Conservation (phyloP, 2,113 vertebrate genomes). For the Hylia prasina region DNA sequence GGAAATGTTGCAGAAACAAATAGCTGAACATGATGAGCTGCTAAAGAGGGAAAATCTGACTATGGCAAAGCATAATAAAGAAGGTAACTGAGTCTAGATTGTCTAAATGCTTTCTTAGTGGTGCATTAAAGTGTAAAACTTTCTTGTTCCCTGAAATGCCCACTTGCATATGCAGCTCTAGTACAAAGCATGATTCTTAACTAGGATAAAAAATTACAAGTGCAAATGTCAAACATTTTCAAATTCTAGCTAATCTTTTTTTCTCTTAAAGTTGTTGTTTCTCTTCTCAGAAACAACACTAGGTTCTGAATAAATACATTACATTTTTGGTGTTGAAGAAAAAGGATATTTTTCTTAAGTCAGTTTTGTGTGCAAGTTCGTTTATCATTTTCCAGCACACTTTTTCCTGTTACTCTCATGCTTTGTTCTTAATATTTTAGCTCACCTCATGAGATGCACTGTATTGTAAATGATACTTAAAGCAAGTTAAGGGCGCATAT, state of each 20-base stretch:
- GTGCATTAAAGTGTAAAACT: background rate
- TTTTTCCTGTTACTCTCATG: background rate
- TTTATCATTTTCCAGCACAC: background rate
- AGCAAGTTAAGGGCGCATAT: background rate
- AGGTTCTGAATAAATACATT: background rate
- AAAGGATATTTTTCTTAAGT: background rate
- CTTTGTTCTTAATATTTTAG: background rate
- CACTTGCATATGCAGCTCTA: background rate
- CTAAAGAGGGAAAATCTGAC: conserved; percentile 40
- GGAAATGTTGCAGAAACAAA: conserved; percentile 66
- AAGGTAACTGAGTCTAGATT: background rate
- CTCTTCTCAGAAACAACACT: background rate
- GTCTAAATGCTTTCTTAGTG: background rate
- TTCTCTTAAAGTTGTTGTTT: background rate
- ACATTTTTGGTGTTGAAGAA: background rate
- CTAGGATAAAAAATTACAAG: background rate
- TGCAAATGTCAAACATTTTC: background rate
- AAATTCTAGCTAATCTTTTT: background rate
- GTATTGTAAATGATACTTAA: background rate
- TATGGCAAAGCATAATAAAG: background rate
- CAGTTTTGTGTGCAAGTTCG: background rate
- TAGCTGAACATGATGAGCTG: conserved; percentile 35
- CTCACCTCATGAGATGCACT: background rate
- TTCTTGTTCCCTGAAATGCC: background rate
- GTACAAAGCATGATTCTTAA: background rate